Evolutionary conservation across 2,797 vertebrate genomes (phyloP).

Genomic region (Anas capensis): DNA sequence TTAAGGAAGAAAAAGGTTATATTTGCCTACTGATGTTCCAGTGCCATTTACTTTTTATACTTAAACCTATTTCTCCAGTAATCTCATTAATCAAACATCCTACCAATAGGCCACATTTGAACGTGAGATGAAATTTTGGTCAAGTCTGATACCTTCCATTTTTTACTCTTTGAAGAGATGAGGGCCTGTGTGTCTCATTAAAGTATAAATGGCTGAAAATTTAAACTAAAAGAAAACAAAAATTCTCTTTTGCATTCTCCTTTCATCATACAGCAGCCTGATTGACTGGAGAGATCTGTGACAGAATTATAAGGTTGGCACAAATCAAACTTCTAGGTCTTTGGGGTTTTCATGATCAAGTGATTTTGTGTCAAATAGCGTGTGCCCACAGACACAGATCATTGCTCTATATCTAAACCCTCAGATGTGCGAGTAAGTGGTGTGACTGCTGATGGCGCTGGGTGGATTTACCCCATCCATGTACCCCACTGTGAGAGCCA

Average conservation of each 20-base stretch:
- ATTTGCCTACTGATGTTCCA: neutral
- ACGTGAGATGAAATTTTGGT: neutral
- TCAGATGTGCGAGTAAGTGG: accelerated
- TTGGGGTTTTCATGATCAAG: neutral
- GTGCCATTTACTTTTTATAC: neutral
- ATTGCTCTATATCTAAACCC: neutral
- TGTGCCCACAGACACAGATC: accelerated
- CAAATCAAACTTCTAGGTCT: neutral
- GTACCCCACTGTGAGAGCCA: accelerated
- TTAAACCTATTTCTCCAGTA: neutral
- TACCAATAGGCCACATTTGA: neutral
- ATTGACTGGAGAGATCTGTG: neutral
- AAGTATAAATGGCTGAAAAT: neutral
- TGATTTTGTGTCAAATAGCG: neutral
- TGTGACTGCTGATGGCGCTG: neutral
- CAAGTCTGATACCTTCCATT: neutral
- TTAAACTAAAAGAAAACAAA: neutral
- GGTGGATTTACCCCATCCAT: accelerated
- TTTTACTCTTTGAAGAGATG: neutral
- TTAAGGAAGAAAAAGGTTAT: neutral
- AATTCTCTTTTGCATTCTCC: neutral
- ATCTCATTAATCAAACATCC: neutral
- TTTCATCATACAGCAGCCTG: neutral
- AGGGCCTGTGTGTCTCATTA: neutral
- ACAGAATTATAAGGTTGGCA: neutral